Evolutionary conservation across 2,888 invertebrate species (phyloP).

Genomic region (Noctuana brunneofusca): DNA sequence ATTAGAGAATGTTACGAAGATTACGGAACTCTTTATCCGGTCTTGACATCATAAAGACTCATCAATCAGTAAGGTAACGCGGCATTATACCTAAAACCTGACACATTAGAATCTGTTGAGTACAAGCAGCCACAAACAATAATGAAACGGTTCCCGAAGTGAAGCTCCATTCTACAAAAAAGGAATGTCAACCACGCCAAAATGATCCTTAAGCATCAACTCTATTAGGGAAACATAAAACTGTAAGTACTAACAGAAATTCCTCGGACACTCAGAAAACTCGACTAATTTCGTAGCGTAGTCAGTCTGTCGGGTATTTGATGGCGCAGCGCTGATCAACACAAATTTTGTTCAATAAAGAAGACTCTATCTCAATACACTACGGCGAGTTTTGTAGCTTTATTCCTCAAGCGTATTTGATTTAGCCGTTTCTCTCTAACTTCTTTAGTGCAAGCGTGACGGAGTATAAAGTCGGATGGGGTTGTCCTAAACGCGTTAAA

Average conservation of each 20-base stretch:
- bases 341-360: conserved; percentile 34
- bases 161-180: conserved; percentile 45
- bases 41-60: too few species aligned
- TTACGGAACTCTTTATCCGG: too few species aligned
- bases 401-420: background rate
- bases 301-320: conserved; percentile 54
- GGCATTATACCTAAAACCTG: too few species aligned
- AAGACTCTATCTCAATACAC: conserved; percentile 44
- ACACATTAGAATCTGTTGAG: too few species aligned
- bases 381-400: conserved; percentile 33
- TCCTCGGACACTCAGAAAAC: conserved; percentile 64
- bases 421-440: background rate
- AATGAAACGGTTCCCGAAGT: conserved; percentile 6
- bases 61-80: too few species aligned
- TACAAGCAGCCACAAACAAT: too few species aligned
- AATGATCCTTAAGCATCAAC: conserved; percentile 78
- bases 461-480: background rate
- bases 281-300: conserved; percentile 62
- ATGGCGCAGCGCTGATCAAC: conserved; percentile 46
- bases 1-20: too few species aligned
- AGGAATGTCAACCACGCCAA: conserved; percentile 78
- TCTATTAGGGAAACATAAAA: conserved; percentile 71
- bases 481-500: conserved; percentile 33
- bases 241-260: conserved; percentile 64
- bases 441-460: conserved; percentile 10